Conservation (phyloP, 2,113 vertebrate species). For the Chaetorhynchus papuensis region DNA sequence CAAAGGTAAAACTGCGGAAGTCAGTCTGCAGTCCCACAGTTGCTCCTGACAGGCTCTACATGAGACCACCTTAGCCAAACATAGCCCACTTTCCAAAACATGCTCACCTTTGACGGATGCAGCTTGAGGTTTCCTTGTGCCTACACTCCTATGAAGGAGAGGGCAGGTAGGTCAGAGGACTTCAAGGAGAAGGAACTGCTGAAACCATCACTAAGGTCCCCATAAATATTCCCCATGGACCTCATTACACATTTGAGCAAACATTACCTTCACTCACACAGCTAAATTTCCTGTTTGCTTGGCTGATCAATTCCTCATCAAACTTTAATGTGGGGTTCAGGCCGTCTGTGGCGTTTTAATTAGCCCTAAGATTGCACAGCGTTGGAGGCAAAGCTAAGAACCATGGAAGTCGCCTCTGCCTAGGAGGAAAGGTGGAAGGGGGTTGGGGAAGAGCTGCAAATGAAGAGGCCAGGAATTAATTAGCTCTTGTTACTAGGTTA, state of each 20-base stretch:
- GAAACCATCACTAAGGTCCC: slow-evolving; percentile 68
- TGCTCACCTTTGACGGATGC: background rate
- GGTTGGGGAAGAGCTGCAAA: background rate
- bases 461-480: slow-evolving; percentile 39
- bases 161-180: slow-evolving; percentile 33
- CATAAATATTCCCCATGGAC: slow-evolving; percentile 75
- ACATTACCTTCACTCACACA: slow-evolving; percentile 76
- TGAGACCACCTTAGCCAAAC: background rate
- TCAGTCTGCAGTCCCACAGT: background rate
- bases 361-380: slow-evolving; percentile 79
- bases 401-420: slow-evolving; percentile 48
- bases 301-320: slow-evolving; percentile 82
- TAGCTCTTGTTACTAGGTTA: slow-evolving; percentile 56
- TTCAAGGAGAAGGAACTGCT: slow-evolving; percentile 57
- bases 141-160: background rate
- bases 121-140: background rate
- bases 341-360: slow-evolving; percentile 81
- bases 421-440: background rate
- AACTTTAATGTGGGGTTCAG: slow-evolving; percentile 75
- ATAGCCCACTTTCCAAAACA: background rate
- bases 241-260: slow-evolving; percentile 81
- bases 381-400: slow-evolving; percentile 66
- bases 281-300: slow-evolving; percentile 81
- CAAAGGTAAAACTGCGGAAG: background rate
- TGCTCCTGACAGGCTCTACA: background rate